Percentiles rank a stretch among this genome's conserved stretches.
phyloP scores from a whole-genome alignment of 1,140 invertebrate genomes.

The Zaprionus camerounensis region DNA sequence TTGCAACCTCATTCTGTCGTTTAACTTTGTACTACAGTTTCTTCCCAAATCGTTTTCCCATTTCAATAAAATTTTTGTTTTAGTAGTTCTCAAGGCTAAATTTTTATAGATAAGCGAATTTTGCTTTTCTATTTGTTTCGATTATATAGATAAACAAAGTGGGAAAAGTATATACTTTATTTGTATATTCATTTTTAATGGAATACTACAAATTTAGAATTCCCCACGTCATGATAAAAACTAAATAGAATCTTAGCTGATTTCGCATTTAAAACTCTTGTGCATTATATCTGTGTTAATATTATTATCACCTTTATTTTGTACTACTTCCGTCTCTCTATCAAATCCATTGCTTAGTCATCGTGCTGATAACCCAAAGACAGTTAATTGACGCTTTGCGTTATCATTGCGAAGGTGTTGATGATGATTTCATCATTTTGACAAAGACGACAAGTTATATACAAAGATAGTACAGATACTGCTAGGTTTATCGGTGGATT shows the following conservation, averaged over 20 bases:
- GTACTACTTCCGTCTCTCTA: background rate
- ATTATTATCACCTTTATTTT: background rate
- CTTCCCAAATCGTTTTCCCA: background rate
- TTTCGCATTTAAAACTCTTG: background rate
- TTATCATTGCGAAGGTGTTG: background rate
- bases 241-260: background rate
- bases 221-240: background rate
- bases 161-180: background rate
- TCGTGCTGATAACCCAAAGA: background rate
- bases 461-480: background rate
- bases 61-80: slow-evolving; percentile 1
- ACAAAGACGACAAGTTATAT: background rate
- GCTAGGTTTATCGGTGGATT: background rate
- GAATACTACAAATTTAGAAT: background rate
- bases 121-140: background rate
- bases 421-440: background rate
- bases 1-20: background rate
- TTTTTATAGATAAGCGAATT: background rate
- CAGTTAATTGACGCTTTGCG: background rate
- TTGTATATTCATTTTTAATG: background rate
- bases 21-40: background rate
- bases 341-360: background rate
- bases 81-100: background rate
- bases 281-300: background rate
- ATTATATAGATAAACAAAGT: background rate